phyloP scores from a whole-genome alignment of 2,113 vertebrate species.

The Entelurus aequoreus region DNA sequence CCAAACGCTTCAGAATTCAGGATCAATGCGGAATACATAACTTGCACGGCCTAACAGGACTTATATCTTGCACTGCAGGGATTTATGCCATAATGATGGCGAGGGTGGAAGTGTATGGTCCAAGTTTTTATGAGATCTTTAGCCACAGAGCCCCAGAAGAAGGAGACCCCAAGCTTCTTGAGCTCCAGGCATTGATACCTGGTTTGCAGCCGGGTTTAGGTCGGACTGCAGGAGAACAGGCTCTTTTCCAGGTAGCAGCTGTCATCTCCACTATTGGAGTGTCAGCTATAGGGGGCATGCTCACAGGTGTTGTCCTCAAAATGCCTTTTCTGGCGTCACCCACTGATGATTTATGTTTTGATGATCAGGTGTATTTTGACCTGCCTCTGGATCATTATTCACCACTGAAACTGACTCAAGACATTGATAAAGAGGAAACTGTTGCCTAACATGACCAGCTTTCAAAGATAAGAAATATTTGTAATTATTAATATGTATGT shows the following conservation, averaged over 20 bases:
- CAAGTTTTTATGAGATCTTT: slow-evolving; percentile 64
- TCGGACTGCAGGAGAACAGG: slow-evolving; percentile 58
- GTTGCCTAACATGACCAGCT: slow-evolving; percentile 12
- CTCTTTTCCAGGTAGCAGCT: slow-evolving; percentile 69
- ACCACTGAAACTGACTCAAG: slow-evolving; percentile 25
- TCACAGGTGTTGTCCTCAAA: slow-evolving; percentile 67
- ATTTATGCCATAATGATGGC: slow-evolving; percentile 63
- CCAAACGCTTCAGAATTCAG: slow-evolving; percentile 55
- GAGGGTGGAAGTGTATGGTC: slow-evolving; percentile 51
- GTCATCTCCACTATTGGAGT: slow-evolving; percentile 57
- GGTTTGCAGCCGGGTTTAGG: slow-evolving; percentile 60
- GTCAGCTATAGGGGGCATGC: slow-evolving; percentile 63
- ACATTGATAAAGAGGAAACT: slow-evolving; percentile 31
- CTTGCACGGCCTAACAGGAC: slow-evolving; percentile 76
- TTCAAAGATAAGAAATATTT: too few species aligned
- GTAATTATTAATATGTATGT: neutral
- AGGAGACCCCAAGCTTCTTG: slow-evolving; percentile 45
- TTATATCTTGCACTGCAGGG: slow-evolving; percentile 72
- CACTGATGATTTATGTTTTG: slow-evolving; percentile 68
- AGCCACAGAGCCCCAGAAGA: slow-evolving; percentile 44
- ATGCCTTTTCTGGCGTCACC: slow-evolving; percentile 69
- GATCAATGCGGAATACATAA: slow-evolving; percentile 85
- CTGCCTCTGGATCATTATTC: slow-evolving; percentile 59
- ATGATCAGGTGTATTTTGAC: slow-evolving; percentile 74
- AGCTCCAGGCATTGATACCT: slow-evolving; percentile 59